phyloP scores from a whole-genome alignment of 2,888 invertebrate species.

The Myopa tessellatipennis region DNA sequence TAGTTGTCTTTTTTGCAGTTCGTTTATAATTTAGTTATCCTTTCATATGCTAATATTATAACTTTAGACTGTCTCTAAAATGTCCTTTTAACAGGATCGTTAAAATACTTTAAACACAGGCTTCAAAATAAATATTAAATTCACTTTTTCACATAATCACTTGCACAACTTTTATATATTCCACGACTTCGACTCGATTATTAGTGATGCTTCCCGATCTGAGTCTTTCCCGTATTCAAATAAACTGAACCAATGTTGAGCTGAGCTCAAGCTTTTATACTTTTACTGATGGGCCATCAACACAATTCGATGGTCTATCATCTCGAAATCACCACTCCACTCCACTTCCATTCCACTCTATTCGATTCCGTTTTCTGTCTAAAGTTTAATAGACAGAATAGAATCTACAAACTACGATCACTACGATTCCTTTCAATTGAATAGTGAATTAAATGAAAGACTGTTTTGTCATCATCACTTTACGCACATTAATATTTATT shows the following conservation, averaged over 20 bases:
- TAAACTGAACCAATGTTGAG: slow-evolving; percentile 47
- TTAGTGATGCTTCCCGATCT: slow-evolving; percentile 29
- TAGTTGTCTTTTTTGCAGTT: too few species aligned
- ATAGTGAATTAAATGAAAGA: slow-evolving; percentile 8
- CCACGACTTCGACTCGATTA: background rate
- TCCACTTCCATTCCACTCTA: background rate
- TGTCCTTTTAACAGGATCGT: background rate
- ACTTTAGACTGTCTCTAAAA: too few species aligned
- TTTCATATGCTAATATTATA: too few species aligned
- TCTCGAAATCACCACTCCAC: slow-evolving; percentile 7
- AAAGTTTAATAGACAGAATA: background rate
- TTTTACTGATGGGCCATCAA: slow-evolving; percentile 22
- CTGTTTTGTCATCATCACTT: slow-evolving; percentile 12
- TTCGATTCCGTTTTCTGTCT: background rate
- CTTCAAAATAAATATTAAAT: background rate
- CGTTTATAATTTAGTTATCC: too few species aligned
- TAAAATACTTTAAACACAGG: background rate
- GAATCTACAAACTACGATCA: background rate
- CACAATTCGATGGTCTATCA: slow-evolving; percentile 5
- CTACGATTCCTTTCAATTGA: slow-evolving; percentile 10
- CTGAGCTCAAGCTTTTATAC: slow-evolving; percentile 48
- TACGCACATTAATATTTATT: slow-evolving; percentile 23
- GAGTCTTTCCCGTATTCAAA: slow-evolving; percentile 40
- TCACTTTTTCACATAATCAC: background rate
- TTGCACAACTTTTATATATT: background rate